Base-by-base conservation (phyloP, 1,140 invertebrate species). In the Euura lappo region DNA sequence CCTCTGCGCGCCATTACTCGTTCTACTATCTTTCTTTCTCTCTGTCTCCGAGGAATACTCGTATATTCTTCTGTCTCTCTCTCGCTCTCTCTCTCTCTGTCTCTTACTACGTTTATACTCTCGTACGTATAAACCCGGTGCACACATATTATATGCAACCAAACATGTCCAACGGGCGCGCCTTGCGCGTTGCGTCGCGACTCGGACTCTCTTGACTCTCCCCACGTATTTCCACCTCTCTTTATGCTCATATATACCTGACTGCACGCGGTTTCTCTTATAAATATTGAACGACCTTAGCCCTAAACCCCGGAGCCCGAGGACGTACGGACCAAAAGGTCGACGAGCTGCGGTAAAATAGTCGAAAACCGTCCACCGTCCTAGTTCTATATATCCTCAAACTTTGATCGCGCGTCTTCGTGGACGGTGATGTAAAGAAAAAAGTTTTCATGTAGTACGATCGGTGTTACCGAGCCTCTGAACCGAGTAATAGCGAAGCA, bases 1-100 rank as follows among this genome's bases (percentile, higher is more conserved):
- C 68, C 65, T 72, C 71, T 45, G 45, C 44, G 44, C 65, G 64
- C 66, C 45, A 51, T 45, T 45, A 43, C 65, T 42, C 43, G 64
- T 44, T 45, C 71, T 72, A 65, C 13, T 64, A 10, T n/a, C 51
- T 65, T 65, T 64, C 6, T 42, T 28, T 28, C 28, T 28, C 68
- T 72, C 13, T 51, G 13, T 11, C 69, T 51, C 45, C 51, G 28
- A 44, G 44, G 44, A 72, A n/a, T 13, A 11, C n/a, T 28, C 13
- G 28, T 64, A 42, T 47, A 4, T 73, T 45, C 42, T 65, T 72
- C 13, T 51, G 8, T 11, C 69, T 51, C 45, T 72, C 72, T 64
- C n/a, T n/a, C 51, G 7, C 51, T 64, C 7, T 7, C 51, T n/a
- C n/a, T n/a, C 51, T 8, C 51, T 64, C 51, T 64, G 7, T n/a